Evolutionary conservation across 2,888 invertebrate genomes (phyloP), one percentile per base, ranked within the genome.

Genomic region (Drosophila nigricruria): DNA sequence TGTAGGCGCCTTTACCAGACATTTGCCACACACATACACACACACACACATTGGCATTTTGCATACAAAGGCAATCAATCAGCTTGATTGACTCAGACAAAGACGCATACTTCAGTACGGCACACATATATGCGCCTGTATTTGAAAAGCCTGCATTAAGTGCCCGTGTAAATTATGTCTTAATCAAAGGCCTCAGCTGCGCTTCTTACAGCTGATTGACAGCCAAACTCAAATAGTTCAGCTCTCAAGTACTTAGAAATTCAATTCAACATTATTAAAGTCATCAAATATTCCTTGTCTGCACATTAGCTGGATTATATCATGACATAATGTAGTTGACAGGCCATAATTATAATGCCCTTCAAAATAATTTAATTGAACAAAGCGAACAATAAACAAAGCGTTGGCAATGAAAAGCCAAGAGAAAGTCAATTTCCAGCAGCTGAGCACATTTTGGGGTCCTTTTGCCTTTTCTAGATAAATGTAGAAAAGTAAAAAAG

Each of bases 61-160:
- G 52, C 40, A 54, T 64, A 43, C 56, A 53, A 62, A 53, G 64
- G 67, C 70, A 84, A 82, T 82, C 85, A 82, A 82, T 82, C 82
- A 82, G 75, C 34, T 77, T 70, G 82, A 77, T 79, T 82, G 66
- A 76, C 65, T 79, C 53, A 50, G 34, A 66, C 79, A 77, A 77
- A 66, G 49, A 67, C 59, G 40, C 20, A 34, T 38, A 54, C 69
- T 61, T 56, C 50, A 54, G 57, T 14, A 16, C 8, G 10, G 6
- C 34, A 12, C 18, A 18, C n/a, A 36, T 57, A 43, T 56, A 34
- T 62, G 61, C 61, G 10, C n/a, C 43, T 60, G 60, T 45, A 43
- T 38, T 59, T 50, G 34, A 23, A 45, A 38, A 61, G 34, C 36
- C 14, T 20, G 23, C 59, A 34, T 34, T 47, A 69, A 80, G 47